Conservation (phyloP, 1,140 invertebrate genomes). For the Palaemon carinicauda region DNA sequence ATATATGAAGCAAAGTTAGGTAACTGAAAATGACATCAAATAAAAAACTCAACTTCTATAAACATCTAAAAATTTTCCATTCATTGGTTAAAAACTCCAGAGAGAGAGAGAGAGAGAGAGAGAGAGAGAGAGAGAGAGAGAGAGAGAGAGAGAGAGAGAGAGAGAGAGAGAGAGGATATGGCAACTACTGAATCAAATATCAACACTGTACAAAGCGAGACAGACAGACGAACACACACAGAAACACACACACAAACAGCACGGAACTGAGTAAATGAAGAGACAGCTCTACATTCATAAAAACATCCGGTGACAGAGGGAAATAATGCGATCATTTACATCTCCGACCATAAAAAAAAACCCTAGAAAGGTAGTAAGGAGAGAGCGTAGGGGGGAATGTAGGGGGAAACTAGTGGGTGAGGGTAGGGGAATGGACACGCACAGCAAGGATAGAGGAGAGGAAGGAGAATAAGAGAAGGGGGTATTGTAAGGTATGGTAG, state of each 20-base stretch:
- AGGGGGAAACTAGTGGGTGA: background rate
- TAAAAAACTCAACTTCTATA: too few relatives aligned
- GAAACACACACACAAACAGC: background rate
- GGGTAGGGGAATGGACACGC: background rate
- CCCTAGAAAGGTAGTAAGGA: background rate
- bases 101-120: too few relatives aligned
- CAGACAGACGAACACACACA: too few relatives aligned
- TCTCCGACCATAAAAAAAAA: too few relatives aligned
- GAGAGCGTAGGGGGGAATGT: background rate
- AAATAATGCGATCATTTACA: too few relatives aligned
- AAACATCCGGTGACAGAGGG: background rate
- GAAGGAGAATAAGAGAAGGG: background rate
- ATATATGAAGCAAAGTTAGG: too few relatives aligned
- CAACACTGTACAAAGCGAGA: too few relatives aligned
- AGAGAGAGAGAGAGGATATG: too few relatives aligned
- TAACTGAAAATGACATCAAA: too few relatives aligned
- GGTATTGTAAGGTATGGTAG: background rate
- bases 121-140: background rate
- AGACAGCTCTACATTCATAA: background rate
- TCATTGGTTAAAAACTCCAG: too few relatives aligned
- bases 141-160: background rate
- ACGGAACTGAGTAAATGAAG: background rate
- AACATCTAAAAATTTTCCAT: too few relatives aligned
- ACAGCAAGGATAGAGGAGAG: background rate
- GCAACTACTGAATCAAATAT: too few relatives aligned